A percentile compares a stretch with the other conserved stretches of the same genome.
Evolutionary conservation across 2,888 invertebrate genomes (phyloP).

Genomic region (Antitype chi): DNA sequence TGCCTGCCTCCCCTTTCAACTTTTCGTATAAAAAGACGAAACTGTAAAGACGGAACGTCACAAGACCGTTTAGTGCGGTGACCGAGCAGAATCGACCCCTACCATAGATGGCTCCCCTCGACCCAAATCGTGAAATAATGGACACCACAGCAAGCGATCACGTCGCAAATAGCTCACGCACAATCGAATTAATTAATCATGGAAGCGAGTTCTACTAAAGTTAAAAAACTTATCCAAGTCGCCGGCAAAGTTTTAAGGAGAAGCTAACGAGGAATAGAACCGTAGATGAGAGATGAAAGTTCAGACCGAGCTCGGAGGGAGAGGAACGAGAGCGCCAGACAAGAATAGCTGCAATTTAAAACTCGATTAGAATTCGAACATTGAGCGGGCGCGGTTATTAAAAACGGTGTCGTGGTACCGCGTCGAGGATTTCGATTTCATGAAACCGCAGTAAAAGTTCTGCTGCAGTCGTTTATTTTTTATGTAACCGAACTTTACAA

Average conservation of each 20-base stretch:
- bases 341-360: slow-evolving; percentile 90
- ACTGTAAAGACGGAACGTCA: slow-evolving; percentile 80
- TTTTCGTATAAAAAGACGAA: slow-evolving; percentile 76
- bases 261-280: slow-evolving; percentile 88
- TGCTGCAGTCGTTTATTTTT: slow-evolving; percentile 68
- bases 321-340: slow-evolving; percentile 81
- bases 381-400: slow-evolving; percentile 85
- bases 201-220: slow-evolving; percentile 82
- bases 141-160: slow-evolving; percentile 82
- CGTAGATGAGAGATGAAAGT: slow-evolving; percentile 86
- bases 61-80: slow-evolving; percentile 85
- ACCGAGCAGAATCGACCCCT: slow-evolving; percentile 85
- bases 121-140: slow-evolving; percentile 87
- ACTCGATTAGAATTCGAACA: slow-evolving; percentile 90
- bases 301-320: slow-evolving; percentile 75
- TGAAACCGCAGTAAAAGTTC: slow-evolving; percentile 71
- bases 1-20: slow-evolving; percentile 77
- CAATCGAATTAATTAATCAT: slow-evolving; percentile 90
- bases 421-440: slow-evolving; percentile 71
- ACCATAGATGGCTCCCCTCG: slow-evolving; percentile 76
- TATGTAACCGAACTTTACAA: slow-evolving; percentile 64
- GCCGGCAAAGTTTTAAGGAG: slow-evolving; percentile 87
- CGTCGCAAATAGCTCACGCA: slow-evolving; percentile 85
- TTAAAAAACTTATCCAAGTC: slow-evolving; percentile 88
- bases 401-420: slow-evolving; percentile 80